Conservation (phyloP, 2,797 vertebrate species). For the Xyrichtys novacula region DNA sequence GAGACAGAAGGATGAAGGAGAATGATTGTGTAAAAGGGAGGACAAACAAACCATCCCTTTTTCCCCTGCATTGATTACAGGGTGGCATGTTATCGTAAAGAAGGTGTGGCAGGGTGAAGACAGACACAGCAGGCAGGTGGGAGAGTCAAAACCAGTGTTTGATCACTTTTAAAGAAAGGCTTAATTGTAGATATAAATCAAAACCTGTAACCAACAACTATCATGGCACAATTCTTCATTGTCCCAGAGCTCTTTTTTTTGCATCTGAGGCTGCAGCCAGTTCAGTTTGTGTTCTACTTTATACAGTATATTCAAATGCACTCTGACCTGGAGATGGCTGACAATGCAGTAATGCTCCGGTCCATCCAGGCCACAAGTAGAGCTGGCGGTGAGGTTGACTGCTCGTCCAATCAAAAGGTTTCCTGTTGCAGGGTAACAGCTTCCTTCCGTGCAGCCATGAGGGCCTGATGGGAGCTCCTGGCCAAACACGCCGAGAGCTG, state of each 20-base stretch:
- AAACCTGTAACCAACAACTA: not conserved
- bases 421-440: constrained; percentile 90
- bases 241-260: not conserved
- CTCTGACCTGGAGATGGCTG: constrained; percentile 89
- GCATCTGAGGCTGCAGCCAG: not conserved
- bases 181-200: not conserved
- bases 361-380: constrained; percentile 84
- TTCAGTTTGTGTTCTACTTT: not conserved
- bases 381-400: constrained; percentile 82
- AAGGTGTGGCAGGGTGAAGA: not conserved
- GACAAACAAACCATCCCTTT: constrained; percentile 39
- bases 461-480: constrained; percentile 83
- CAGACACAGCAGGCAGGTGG: not conserved
- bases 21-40: constrained; percentile 29
- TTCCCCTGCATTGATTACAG: constrained; percentile 2
- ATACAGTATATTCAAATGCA: not conserved
- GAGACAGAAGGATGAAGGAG: constrained; percentile 27
- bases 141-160: not conserved
- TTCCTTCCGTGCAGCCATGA: constrained; percentile 84
- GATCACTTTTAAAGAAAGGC: not conserved
- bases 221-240: too few species aligned
- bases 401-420: constrained; percentile 90
- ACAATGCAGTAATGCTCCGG: constrained; percentile 89
- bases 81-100: not conserved
- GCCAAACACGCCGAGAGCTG: constrained; percentile 63